Conservation (phyloP, 2,888 invertebrate species). For the Cyrtodaria siliqua region DNA sequence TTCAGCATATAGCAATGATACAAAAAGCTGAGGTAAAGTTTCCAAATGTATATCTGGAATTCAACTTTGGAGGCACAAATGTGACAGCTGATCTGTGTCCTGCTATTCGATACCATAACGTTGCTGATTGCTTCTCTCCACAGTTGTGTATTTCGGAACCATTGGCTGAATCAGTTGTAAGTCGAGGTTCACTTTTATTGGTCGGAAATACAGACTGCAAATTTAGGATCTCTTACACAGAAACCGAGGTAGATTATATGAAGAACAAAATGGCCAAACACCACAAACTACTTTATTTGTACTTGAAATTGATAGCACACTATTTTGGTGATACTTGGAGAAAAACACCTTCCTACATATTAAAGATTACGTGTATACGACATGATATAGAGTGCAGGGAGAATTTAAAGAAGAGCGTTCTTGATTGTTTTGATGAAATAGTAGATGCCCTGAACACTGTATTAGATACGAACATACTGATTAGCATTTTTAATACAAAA, state of each 20-base stretch:
- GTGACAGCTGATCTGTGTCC: constrained; percentile 14
- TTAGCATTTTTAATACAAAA: too few relatives aligned
- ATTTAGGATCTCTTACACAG: constrained; percentile 13
- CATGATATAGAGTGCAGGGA: too few relatives aligned
- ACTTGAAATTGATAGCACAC: too few relatives aligned
- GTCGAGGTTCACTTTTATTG: not conserved
- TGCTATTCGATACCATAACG: constrained; percentile 5
- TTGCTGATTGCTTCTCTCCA: not conserved
- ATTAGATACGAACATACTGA: too few relatives aligned
- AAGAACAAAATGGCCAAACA: constrained; percentile 13
- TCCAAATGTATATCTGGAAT: constrained; percentile 10
- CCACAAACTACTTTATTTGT: too few relatives aligned
- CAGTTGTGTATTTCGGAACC: not conserved
- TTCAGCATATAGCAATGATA: constrained; percentile 5
- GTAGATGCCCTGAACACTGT: too few relatives aligned
- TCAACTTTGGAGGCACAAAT: not conserved
- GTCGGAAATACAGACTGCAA: not conserved
- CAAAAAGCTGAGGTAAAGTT: not conserved
- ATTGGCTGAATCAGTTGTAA: not conserved
- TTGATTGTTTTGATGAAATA: too few relatives aligned
- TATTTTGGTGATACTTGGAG: too few relatives aligned
- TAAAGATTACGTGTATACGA: too few relatives aligned
- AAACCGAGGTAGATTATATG: constrained; percentile 18
- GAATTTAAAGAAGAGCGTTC: too few relatives aligned
- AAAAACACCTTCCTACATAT: too few relatives aligned